Base-by-base conservation (phyloP, 2,888 invertebrate genomes). In the Tolmerus cingulatus region DNA sequence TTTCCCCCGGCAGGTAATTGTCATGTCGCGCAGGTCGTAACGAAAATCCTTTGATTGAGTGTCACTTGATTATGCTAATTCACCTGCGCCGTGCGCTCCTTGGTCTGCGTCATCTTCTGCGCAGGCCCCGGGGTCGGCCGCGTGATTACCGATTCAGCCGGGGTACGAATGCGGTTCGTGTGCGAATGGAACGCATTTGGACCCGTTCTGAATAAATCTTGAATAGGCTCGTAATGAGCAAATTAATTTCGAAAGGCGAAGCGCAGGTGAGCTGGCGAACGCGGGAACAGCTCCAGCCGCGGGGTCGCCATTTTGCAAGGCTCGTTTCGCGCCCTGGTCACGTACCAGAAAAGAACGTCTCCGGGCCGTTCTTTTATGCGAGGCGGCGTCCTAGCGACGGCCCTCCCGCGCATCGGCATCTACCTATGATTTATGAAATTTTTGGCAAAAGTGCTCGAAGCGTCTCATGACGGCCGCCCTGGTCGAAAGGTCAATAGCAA, bases 31-130 rank as follows among this genome's bases (percentile, higher is more conserved):
- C 82, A 34, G 82, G 34, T 82, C 82, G 82, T 66, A 66, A 66
- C 55, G 82, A 66, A 78, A 82, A 66, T 82, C 82, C 82, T 82
- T 82, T 82, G 82, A 82, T 82, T 57, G 57, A 82, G 57, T 82
- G 82, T 57, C 82, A 82, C 19, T 37, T 82, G 82, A 82, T 82
- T 82, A 82, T 82, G 57, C 57, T 82, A 82, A 82, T 82, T 82
- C 57, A 82, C 66, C 66, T 82, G 82, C 19, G 14, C 40, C 40
- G 40, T 40, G 12, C 51, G 79, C 79, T 79, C 82, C 82, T 82
- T 82, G 7, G 8, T 34, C 14, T 34, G 27, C 40, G 76, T 76
- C 76, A 76, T 30, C 30, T 74, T 74, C 74, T 74, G 74, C 74
- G 12, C 74, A 74, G 34, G 5, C 37, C 34, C 37, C 19, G 37